Evolutionary conservation across 2,113 vertebrate genomes (phyloP).

Genomic region (Motacilla tschutschensis): DNA sequence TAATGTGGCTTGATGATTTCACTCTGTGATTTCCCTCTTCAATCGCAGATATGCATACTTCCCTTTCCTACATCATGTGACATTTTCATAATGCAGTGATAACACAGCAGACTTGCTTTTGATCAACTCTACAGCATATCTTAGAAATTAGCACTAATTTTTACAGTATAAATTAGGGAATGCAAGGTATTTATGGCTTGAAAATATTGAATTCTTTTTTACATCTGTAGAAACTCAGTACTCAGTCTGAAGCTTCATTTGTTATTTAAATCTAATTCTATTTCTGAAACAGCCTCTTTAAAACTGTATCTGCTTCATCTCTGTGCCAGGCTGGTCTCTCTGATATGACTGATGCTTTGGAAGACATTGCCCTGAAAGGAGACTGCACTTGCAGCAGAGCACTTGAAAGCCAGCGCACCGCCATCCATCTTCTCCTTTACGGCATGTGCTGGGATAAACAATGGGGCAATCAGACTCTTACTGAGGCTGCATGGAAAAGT

Average conservation of each 20-base stretch:
- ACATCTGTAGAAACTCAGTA: neutral
- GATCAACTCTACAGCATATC: neutral
- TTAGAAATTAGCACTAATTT: neutral
- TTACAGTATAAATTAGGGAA: neutral
- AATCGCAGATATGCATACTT: slow-evolving; percentile 8
- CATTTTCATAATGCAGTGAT: neutral
- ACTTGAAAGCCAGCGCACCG: neutral
- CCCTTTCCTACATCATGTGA: neutral
- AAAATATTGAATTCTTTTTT: neutral
- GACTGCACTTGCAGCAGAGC: neutral
- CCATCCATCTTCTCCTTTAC: neutral
- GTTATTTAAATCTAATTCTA: neutral
- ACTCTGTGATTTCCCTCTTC: slow-evolving; percentile 46
- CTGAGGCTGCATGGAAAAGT: neutral
- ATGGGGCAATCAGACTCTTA: neutral
- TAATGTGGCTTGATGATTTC: slow-evolving; percentile 49
- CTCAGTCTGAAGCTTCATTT: neutral
- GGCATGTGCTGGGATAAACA: slow-evolving; percentile 1
- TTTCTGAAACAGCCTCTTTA: neutral
- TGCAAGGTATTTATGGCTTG: neutral
- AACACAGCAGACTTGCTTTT: neutral
- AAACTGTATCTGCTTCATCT: slow-evolving; percentile 11
- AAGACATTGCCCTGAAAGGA: slow-evolving; percentile 12
- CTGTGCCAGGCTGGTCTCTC: neutral
- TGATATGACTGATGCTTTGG: neutral